phyloP scores from a whole-genome alignment of 2,888 invertebrate species.

The Heteromurus nitidus region DNA sequence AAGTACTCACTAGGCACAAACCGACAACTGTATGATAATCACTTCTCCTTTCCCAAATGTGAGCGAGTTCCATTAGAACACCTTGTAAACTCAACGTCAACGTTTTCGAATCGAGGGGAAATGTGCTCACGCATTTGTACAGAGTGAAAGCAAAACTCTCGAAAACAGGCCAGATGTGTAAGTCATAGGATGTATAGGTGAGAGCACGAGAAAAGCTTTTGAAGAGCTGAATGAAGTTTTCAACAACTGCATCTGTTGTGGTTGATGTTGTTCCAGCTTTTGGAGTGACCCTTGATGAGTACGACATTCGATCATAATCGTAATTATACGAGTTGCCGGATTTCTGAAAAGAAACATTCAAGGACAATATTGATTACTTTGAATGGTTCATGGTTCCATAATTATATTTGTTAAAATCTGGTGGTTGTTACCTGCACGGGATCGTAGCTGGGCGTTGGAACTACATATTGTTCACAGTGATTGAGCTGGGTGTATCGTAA shows the following conservation, averaged over 20 bases:
- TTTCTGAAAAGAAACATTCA: slow-evolving; percentile 9
- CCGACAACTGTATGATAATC: slow-evolving; percentile 47
- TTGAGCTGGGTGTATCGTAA: slow-evolving; percentile 66
- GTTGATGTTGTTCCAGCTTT: slow-evolving; percentile 14
- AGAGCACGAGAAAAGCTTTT: slow-evolving; percentile 67
- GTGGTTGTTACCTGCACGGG: background rate
- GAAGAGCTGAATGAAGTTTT: slow-evolving; percentile 65
- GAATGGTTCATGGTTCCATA: background rate
- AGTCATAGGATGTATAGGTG: slow-evolving; percentile 61
- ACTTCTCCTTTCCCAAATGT: slow-evolving; percentile 57
- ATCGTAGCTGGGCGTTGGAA: slow-evolving; percentile 13
- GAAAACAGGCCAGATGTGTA: slow-evolving; percentile 66
- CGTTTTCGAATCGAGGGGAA: slow-evolving; percentile 67
- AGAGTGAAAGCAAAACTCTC: slow-evolving; percentile 64
- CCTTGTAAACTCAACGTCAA: slow-evolving; percentile 68
- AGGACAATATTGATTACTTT: background rate
- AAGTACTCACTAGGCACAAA: slow-evolving; percentile 32
- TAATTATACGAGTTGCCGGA: slow-evolving; percentile 14
- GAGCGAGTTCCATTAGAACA: slow-evolving; percentile 63
- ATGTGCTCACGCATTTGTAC: slow-evolving; percentile 63
- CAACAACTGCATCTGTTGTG: slow-evolving; percentile 59
- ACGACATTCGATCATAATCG: slow-evolving; percentile 31
- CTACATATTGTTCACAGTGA: slow-evolving; percentile 66
- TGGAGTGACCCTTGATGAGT: slow-evolving; percentile 20
- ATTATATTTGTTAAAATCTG: background rate